phyloP scores from a whole-genome alignment of 2,797 vertebrate species.

The Buphagus erythrorhynchus region DNA sequence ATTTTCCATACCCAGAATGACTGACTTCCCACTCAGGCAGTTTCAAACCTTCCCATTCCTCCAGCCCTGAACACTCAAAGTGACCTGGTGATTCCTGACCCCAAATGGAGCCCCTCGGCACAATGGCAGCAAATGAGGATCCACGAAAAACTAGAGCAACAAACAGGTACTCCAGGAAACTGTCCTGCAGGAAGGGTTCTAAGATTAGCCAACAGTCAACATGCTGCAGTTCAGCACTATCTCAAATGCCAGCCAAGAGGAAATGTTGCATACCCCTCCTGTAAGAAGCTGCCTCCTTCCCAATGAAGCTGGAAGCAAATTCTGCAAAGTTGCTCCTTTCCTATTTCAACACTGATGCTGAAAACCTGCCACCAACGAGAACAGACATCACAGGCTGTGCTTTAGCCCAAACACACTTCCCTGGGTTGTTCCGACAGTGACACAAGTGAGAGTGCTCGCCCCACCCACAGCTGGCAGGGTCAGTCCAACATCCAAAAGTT shows the following conservation, averaged over 20 bases:
- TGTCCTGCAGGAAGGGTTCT: conserved; percentile 15
- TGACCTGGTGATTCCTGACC: background rate
- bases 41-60: background rate
- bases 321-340: background rate
- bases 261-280: background rate
- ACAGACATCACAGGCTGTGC: background rate
- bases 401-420: background rate
- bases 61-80: background rate
- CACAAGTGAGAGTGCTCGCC: background rate
- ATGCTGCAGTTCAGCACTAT: accelerated
- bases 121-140: background rate
- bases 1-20: background rate
- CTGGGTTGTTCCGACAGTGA: background rate
- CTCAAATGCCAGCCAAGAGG: background rate
- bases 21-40: background rate
- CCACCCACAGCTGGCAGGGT: background rate
- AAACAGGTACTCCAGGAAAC: background rate
- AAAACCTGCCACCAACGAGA: background rate
- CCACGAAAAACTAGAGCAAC: background rate
- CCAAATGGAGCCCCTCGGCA: background rate
- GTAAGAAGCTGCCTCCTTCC: background rate
- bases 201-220: background rate
- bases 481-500: background rate
- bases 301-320: background rate
- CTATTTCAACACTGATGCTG: background rate